These are phyloP conservation scores for Boleophthalmus pectinirostris DNA, from an alignment of 2,113 vertebrate species.

Conservation along the genomic window DNA sequence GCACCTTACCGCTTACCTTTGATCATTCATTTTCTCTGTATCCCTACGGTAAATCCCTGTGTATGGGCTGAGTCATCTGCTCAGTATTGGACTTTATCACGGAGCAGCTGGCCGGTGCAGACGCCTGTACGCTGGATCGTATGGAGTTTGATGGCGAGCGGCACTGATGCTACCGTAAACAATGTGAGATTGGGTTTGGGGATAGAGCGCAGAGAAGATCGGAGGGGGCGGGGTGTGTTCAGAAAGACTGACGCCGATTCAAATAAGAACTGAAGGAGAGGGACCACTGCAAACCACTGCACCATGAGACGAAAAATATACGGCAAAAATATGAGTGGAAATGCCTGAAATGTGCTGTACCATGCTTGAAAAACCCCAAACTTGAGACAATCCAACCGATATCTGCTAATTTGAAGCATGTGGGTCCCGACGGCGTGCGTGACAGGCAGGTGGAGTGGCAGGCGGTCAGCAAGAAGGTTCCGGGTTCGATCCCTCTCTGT, in stretches of 20 bases:
- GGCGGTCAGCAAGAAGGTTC: too few relatives aligned
- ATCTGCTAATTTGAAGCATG: too few relatives aligned
- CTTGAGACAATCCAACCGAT: too few relatives aligned
- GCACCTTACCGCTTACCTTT: too few relatives aligned
- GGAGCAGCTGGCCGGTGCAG: constrained; percentile 26
- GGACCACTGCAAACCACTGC: not conserved
- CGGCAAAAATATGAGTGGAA: not conserved
- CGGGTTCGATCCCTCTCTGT: too few relatives aligned
- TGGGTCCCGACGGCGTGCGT: too few relatives aligned
- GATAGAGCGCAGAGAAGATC: constrained; percentile 40
- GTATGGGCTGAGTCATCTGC: constrained; percentile 25
- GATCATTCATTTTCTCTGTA: not conserved
- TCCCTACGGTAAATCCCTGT: constrained; percentile 30
- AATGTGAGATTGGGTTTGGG: constrained; percentile 57
- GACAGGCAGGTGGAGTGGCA: too few relatives aligned
- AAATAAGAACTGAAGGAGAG: constrained; percentile 18
- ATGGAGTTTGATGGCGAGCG: constrained; percentile 37
- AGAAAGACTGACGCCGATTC: constrained; percentile 27
- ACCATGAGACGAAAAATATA: not conserved
- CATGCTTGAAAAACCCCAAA: too few relatives aligned
- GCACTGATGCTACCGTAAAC: constrained; percentile 54
- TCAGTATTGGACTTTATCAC: constrained; percentile 39
- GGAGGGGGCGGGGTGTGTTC: constrained; percentile 12
- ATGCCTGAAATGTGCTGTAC: not conserved
- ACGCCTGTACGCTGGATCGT: constrained; percentile 40